Base-by-base conservation (phyloP, 2,888 invertebrate genomes). In the Pollenia amentaria region DNA sequence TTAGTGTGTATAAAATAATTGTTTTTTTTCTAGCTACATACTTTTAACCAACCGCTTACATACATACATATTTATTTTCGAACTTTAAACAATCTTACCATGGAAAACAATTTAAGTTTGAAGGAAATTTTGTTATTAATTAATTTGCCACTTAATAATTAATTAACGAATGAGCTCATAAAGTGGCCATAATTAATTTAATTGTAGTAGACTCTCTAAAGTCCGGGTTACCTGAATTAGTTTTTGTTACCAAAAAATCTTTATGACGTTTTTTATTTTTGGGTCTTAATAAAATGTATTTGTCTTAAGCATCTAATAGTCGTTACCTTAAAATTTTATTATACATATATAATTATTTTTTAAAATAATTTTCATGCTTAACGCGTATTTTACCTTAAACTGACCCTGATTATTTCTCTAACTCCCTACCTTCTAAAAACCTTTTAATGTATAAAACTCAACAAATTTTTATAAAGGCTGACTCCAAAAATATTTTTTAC, bases 341-440 rank as follows among this genome's bases (percentile, higher is more conserved):
- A 16, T n/a, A n/a, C 51, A 11, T 57, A 21, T 11, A 12, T 55
- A 21, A 10, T 1, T 44, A 12, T 18, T 12, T 64, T 9, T 4
- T 1, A 40, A 29, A 1, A 14, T 38, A 38, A 7, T 2, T 69
- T 60, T 53, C 51, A 80, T 64, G 62, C 53, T 21, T 64, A 72
- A 65, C 16, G 46, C 46, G 44, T 64, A 55, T 62, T 60, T 53
- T 51, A 12, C n/a, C 12, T 40, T 14, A 40, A 57, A n/a, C 29
- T 57, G n/a, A 62, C 55, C 55, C 53, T 55, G 72, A 21, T 14
- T 14, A 55, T 46, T 55, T 46, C 21, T n/a, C 16, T 53, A 64
- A 60, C 57, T 57, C 21, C 57, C 18, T 78, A 11, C 16, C n/a
- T 64, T 18, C 29, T 70, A 53, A n/a, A 44, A 18, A 77, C 29